Conservation (phyloP, 1,140 invertebrate genomes). For the Ceratina calcarata region DNA sequence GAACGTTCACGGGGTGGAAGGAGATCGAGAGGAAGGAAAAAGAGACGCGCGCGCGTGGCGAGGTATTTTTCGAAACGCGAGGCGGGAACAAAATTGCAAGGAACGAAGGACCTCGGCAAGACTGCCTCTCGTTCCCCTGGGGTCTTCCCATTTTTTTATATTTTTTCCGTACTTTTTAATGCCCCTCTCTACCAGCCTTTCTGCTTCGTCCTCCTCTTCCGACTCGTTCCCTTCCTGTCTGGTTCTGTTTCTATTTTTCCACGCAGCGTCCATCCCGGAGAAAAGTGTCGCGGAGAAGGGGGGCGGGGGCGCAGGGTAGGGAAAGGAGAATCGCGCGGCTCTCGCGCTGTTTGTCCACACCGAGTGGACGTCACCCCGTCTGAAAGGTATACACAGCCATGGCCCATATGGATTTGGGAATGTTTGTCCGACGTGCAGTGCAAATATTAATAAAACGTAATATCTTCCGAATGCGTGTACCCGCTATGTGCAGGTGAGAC, state of each 20-base stretch:
- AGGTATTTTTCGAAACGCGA: slow-evolving; percentile 61
- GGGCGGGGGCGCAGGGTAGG: background rate
- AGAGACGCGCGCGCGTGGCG: slow-evolving; percentile 14
- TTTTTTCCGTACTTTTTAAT: background rate
- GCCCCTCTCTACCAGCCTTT: too few species aligned
- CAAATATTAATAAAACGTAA: slow-evolving; percentile 71
- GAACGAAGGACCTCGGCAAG: slow-evolving; percentile 33
- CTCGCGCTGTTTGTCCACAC: slow-evolving; percentile 45
- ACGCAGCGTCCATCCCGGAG: slow-evolving; percentile 33
- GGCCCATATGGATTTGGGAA: slow-evolving; percentile 56
- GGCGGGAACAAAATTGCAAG: slow-evolving; percentile 54
- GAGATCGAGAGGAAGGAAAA: slow-evolving; percentile 15
- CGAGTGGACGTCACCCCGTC: slow-evolving; percentile 18
- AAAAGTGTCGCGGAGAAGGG: slow-evolving; percentile 40
- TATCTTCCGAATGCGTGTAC: slow-evolving; percentile 58
- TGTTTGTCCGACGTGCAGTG: slow-evolving; percentile 53
- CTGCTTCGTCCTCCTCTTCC: background rate
- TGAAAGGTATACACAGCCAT: slow-evolving; percentile 45
- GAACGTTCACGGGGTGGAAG: too few species aligned
- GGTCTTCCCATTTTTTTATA: background rate
- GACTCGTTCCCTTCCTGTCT: background rate
- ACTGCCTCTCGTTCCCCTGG: slow-evolving; percentile 13
- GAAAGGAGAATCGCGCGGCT: slow-evolving; percentile 50
- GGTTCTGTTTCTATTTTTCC: background rate
- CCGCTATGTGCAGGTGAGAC: slow-evolving; percentile 5